phyloP scores from a whole-genome alignment of 2,797 vertebrate species.

The Gymnopithys bicolor region DNA sequence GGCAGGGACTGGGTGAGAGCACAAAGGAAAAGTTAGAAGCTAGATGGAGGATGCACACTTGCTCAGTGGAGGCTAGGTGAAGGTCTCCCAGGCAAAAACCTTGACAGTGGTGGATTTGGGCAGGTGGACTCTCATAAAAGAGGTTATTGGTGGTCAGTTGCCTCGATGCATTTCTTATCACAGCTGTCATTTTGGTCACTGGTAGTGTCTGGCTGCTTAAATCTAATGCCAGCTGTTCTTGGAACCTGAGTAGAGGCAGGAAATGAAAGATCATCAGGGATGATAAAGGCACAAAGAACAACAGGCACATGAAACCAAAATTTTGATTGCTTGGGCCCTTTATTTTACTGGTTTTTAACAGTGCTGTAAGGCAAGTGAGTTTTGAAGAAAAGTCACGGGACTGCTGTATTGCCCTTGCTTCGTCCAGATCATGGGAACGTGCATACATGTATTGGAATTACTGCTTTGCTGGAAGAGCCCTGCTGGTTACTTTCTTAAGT shows the following conservation, averaged over 20 bases:
- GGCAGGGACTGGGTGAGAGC: neutral
- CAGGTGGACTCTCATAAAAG: neutral
- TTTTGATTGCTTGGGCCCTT: neutral
- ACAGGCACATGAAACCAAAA: neutral
- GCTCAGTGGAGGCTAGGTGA: fast-evolving
- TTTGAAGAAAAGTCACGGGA: neutral
- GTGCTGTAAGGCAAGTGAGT: neutral
- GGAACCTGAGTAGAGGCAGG: neutral
- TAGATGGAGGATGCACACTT: neutral
- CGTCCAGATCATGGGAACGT: neutral
- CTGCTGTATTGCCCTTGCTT: neutral
- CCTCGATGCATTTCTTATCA: fast-evolving
- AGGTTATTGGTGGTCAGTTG: neutral
- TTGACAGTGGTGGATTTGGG: neutral
- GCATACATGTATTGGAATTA: neutral
- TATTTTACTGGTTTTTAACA: neutral
- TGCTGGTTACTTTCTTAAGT: neutral
- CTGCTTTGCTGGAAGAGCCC: neutral
- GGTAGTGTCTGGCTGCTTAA: neutral
- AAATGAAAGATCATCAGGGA: neutral
- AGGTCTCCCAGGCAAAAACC: neutral
- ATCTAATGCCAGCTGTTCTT: neutral
- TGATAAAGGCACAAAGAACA: neutral
- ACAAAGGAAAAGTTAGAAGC: neutral
- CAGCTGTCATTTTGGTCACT: neutral